Conservation (phyloP, 2,888 invertebrate species). For the Hydroisotoma schaefferi region DNA sequence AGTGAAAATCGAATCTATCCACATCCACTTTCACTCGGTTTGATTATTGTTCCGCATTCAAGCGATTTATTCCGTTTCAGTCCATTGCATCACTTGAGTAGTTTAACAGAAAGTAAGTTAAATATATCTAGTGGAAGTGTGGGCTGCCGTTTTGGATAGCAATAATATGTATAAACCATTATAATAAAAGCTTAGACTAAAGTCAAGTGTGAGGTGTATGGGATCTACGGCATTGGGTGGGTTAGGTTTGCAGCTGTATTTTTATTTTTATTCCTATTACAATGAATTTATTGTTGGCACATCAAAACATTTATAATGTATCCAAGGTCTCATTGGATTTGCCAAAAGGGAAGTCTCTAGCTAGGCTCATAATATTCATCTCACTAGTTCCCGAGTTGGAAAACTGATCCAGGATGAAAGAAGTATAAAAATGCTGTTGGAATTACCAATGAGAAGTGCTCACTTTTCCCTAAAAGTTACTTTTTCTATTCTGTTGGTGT, state of each 20-base stretch:
- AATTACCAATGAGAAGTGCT: conserved; percentile 8
- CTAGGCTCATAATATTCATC: conserved; percentile 3
- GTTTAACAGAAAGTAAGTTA: too few relatives aligned
- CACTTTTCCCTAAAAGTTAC: neutral
- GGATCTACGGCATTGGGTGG: too few relatives aligned
- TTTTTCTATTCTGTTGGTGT: neutral
- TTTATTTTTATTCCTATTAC: too few relatives aligned
- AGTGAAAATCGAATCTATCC: too few relatives aligned
- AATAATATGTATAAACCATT: too few relatives aligned
- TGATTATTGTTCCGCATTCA: conserved; percentile 11
- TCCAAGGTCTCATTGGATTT: neutral
- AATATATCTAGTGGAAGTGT: too few relatives aligned
- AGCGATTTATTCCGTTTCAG: conserved; percentile 9
- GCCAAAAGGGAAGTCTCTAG: neutral
- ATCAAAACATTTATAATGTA: too few relatives aligned
- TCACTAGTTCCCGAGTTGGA: neutral
- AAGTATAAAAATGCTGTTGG: conserved; percentile 6
- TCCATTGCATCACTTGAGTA: neutral
- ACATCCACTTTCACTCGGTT: neutral
- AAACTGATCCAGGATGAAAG: neutral
- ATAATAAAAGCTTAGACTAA: too few relatives aligned
- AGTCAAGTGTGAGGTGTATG: too few relatives aligned
- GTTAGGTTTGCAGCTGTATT: too few relatives aligned
- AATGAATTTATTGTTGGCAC: too few relatives aligned
- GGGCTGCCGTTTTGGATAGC: too few relatives aligned